Evolutionary conservation across 2,113 vertebrate species (phyloP), one percentile per base, ranked within the genome.

Genomic region (Laterallus jamaicensis): DNA sequence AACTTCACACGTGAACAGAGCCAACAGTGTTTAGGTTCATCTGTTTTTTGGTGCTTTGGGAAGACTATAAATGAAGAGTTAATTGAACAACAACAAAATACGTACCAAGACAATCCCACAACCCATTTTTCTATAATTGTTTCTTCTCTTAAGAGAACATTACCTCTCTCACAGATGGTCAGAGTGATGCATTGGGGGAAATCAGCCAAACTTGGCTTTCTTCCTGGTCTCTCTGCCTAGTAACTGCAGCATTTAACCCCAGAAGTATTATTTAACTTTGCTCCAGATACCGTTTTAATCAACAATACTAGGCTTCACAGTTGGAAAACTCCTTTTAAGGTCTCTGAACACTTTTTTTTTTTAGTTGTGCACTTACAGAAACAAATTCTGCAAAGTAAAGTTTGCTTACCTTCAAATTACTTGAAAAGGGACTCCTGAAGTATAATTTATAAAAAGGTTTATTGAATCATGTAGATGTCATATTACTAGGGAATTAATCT

Each of bases 101-200:
- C 37, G 2, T 94, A 96, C 90, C 56, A 76, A 95, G 55, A 95
- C 93, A 96, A 95, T 96, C 92, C 83, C 89, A 59, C 55, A 92
- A 85, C 67, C 82, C 74, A 75, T 81, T 92, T 98, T 97, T 96
- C 1, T 26, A 60, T 94, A 96, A 97, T 96, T 97, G 94, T 98
- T 97, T 97, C 88, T 97, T 91, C 94, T 97, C 96, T 97, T 95
- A 98, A 97, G 95, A 98, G 96, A 97, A 92, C 68, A 95, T 97
- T 98, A 96, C 97, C 74, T 94, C 94, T 96, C 85, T 97, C 96
- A 94, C 97, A 98, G 98, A 98, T 98, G 98, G 97, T 95, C 93
- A 89, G 86, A 96, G 90, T 95, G 96, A 96, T 97, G 84, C 95
- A 97, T 97, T 98, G 69, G 96, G 97, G 97, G 97, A 98, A 98